Evolutionary conservation across 2,113 vertebrate genomes (phyloP).

Genomic region (Pluvialis apricaria): DNA sequence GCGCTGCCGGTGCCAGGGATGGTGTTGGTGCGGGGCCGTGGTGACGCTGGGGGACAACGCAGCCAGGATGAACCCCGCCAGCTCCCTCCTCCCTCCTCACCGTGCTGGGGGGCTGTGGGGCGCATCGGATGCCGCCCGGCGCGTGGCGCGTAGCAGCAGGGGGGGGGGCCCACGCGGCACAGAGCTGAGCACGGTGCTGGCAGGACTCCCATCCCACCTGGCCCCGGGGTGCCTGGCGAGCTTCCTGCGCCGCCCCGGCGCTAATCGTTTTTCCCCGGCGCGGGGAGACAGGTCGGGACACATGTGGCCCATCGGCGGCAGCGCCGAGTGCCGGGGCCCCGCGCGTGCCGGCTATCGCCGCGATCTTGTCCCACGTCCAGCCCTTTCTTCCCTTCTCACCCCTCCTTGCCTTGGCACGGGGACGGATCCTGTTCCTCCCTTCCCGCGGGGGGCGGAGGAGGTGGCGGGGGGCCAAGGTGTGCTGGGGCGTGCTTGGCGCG

Average conservation of each 20-base stretch:
- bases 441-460: background rate
- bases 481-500: background rate
- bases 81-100: background rate
- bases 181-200: background rate
- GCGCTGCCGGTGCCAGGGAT: rapidly evolving
- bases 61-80: rapidly evolving
- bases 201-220: background rate
- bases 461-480: background rate
- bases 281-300: background rate
- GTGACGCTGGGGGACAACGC: background rate
- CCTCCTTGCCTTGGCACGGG: background rate
- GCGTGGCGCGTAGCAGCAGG: rapidly evolving
- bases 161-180: rapidly evolving
- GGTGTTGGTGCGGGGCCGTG: rapidly evolving
- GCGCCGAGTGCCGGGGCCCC: background rate
- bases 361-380: background rate
- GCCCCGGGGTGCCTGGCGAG: background rate
- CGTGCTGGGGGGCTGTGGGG: background rate
- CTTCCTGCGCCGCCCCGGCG: background rate
- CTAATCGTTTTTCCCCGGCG: background rate
- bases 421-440: background rate
- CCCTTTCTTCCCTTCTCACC: background rate
- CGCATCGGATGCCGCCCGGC: rapidly evolving
- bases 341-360: background rate
- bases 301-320: background rate